Conservation (phyloP, 2,113 vertebrate species). For the Hypocryptadius cinnamomeus region DNA sequence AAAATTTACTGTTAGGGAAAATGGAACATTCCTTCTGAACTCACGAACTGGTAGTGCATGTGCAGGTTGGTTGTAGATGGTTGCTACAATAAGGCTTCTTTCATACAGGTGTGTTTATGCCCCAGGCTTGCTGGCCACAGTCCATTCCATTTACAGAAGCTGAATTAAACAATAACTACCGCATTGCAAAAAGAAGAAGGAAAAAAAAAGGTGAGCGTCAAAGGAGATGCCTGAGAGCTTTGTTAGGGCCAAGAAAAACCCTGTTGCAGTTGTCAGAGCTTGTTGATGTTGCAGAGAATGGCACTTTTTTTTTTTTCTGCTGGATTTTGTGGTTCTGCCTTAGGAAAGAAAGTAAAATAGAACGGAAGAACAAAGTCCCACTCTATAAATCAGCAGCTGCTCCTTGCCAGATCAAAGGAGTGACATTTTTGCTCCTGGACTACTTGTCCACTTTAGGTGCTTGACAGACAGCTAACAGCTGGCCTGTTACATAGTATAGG, state of each 20-base stretch:
- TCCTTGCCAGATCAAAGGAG: constrained; percentile 95
- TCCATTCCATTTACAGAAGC: constrained; percentile 95
- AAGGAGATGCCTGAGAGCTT: constrained; percentile 94
- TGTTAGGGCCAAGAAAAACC: constrained; percentile 93
- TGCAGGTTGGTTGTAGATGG: constrained; percentile 81
- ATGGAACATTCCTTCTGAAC: constrained; percentile 74
- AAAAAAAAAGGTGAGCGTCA: constrained; percentile 79
- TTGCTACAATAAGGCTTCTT: constrained; percentile 91
- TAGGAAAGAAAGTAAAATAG: constrained; percentile 97
- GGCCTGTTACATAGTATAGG: constrained; percentile 80
- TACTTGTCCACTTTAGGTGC: constrained; percentile 93
- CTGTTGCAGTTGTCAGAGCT: constrained; percentile 97
- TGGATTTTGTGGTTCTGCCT: constrained; percentile 91
- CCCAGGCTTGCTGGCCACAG: constrained; percentile 93
- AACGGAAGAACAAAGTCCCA: constrained; percentile 96
- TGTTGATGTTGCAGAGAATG: constrained; percentile 93
- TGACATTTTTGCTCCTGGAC: constrained; percentile 95
- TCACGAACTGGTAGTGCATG: constrained; percentile 75
- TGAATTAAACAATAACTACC: constrained; percentile 99
- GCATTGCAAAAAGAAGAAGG: constrained; percentile 82
- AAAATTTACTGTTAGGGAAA: constrained; percentile 75
- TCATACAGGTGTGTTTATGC: constrained; percentile 99
- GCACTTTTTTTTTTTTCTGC: constrained; percentile 78
- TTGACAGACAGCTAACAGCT: constrained; percentile 99
- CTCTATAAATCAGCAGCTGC: constrained; percentile 96